These are phyloP conservation scores for Caenorhabditis angaria DNA, from an alignment of 2,888 invertebrate genomes.

Conservation along the genomic window DNA sequence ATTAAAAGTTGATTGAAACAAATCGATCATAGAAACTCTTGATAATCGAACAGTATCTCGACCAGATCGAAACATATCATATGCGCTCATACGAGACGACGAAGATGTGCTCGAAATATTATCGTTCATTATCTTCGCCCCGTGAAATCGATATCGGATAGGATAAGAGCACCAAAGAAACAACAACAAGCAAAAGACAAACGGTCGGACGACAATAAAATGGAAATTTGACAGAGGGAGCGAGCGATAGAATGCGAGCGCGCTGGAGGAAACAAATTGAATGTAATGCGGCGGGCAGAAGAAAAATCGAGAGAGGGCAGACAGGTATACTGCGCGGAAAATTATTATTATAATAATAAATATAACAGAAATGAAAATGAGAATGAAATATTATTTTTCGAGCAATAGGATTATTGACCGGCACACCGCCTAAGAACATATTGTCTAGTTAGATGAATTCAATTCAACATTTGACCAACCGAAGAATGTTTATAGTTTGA, in stretches of 20 bases:
- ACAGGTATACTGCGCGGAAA: background rate
- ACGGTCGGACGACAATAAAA: background rate
- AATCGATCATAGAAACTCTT: slow-evolving; percentile 37
- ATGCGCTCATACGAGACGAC: slow-evolving; percentile 25
- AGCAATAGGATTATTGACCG: slow-evolving; percentile 4
- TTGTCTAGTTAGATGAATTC: too few relatives aligned
- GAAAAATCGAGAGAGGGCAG: too few relatives aligned
- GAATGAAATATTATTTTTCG: background rate
- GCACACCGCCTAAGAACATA: too few relatives aligned
- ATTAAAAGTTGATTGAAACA: slow-evolving; percentile 42
- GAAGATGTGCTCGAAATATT: slow-evolving; percentile 10
- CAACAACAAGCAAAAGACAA: background rate
- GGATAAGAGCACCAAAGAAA: slow-evolving; percentile 5
- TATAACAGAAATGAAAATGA: too few relatives aligned
- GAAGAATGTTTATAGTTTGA: too few relatives aligned
- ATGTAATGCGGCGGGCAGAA: background rate
- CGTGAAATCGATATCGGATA: background rate
- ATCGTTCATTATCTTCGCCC: slow-evolving; percentile 8
- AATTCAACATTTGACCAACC: too few relatives aligned
- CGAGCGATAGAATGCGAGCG: background rate
- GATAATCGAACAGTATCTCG: slow-evolving; percentile 41
- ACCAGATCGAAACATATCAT: slow-evolving; percentile 30
- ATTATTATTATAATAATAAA: too few relatives aligned
- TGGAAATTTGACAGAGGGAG: slow-evolving; percentile 2
- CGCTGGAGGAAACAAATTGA: too few relatives aligned